phyloP scores from a whole-genome alignment of 2,113 vertebrate species.

The Atherinomorus stipes region DNA sequence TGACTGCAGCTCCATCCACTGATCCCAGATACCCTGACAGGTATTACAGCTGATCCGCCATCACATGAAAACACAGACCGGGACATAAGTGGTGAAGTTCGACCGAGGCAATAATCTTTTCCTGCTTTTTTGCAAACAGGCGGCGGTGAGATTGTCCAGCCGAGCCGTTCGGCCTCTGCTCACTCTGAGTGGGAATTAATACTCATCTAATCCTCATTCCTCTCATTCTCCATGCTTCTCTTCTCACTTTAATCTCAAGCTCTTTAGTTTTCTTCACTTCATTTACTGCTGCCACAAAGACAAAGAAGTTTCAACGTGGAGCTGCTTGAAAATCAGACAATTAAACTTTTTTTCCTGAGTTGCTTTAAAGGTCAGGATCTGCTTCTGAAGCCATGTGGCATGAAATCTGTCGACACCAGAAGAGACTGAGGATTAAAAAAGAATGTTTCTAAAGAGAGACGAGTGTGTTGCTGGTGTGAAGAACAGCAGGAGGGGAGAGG shows the following conservation, averaged over 20 bases:
- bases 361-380: slow-evolving; percentile 24
- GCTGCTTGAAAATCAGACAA: no score
- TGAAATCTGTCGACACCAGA: slow-evolving; percentile 47
- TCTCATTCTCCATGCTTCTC: slow-evolving; percentile 27
- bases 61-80: slow-evolving; percentile 17
- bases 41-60: slow-evolving; percentile 11
- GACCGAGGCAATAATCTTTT: no score
- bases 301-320: slow-evolving; percentile 13
- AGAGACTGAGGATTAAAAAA: not conserved
- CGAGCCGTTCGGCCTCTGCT: slow-evolving; percentile 17
- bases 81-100: slow-evolving; percentile 3
- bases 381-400: slow-evolving; percentile 31
- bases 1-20: no score
- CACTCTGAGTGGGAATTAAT: slow-evolving; percentile 39
- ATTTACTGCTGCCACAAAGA: slow-evolving; percentile 36
- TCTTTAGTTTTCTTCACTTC: slow-evolving; percentile 45
- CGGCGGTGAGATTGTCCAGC: slow-evolving; percentile 18
- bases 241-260: slow-evolving; percentile 45
- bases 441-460: slow-evolving; percentile 20
- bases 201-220: slow-evolving; percentile 30
- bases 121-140: slow-evolving; percentile 21
- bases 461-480: slow-evolving; percentile 31
- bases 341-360: slow-evolving; percentile 19
- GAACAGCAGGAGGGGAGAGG: slow-evolving; percentile 30
- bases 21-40: not conserved